Evolutionary conservation across 1,140 invertebrate genomes (phyloP).

Genomic region (Cydia strobilella): DNA sequence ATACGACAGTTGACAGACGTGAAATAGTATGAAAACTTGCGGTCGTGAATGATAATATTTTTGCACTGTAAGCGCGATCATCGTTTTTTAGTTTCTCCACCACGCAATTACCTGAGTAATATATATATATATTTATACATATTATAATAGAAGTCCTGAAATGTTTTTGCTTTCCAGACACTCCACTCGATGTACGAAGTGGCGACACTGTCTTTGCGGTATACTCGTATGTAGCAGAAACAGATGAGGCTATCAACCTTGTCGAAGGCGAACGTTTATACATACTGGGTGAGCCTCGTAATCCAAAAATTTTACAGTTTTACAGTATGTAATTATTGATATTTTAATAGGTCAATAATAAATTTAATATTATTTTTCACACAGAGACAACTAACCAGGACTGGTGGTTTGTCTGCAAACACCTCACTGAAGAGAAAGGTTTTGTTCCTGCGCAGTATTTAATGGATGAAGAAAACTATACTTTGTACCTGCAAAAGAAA

Average conservation of each 20-base stretch:
- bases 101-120: no score
- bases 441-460: conserved; percentile 95
- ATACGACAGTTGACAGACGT: no score
- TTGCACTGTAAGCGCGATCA: no score
- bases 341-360: not conserved
- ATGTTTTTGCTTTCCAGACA: conserved; percentile 49
- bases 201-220: conserved; percentile 91
- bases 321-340: not conserved
- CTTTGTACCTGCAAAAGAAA: conserved; percentile 91
- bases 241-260: conserved; percentile 91
- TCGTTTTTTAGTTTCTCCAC: no score
- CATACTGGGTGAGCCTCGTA: conserved; percentile 83
- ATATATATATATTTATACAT: no score
- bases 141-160: no score
- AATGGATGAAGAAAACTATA: conserved; percentile 90
- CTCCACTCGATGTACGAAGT: conserved; percentile 82
- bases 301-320: not conserved
- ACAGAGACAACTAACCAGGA: conserved; percentile 88
- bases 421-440: conserved; percentile 93
- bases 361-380: conserved; percentile 35
- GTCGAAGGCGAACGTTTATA: conserved; percentile 95
- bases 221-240: conserved; percentile 92
- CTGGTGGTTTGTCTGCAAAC: conserved; percentile 96
- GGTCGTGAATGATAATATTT: no score
- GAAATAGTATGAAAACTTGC: no score